phyloP scores from a whole-genome alignment of 2,888 invertebrate genomes.

The Melanchra persicariae region DNA sequence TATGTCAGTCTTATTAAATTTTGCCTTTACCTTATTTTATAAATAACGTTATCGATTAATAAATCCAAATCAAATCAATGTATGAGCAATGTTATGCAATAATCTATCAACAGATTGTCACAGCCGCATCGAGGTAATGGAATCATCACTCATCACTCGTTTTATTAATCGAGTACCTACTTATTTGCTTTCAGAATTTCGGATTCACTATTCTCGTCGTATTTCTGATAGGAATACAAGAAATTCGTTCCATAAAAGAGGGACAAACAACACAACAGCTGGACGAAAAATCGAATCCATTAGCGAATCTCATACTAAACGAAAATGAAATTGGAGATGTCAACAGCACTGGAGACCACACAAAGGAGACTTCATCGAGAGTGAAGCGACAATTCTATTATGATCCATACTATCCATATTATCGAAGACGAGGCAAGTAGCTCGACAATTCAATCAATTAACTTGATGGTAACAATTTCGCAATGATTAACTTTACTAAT shows the following conservation, averaged over 20 bases:
- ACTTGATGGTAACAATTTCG: not conserved
- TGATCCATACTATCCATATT: slow-evolving; percentile 55
- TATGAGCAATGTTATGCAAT: slow-evolving; percentile 43
- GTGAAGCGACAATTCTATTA: slow-evolving; percentile 73
- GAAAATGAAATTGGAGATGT: slow-evolving; percentile 66
- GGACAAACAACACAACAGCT: slow-evolving; percentile 52
- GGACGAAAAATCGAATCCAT: slow-evolving; percentile 68
- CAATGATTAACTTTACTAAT: not conserved
- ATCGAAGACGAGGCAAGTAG: slow-evolving; percentile 56
- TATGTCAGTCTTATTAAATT: not conserved
- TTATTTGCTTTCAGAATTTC: slow-evolving; percentile 67
- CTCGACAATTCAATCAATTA: slow-evolving; percentile 1
- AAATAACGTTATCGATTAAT: slow-evolving; percentile 7
- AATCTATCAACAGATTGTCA: slow-evolving; percentile 36
- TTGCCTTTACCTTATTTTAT: not conserved
- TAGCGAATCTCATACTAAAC: slow-evolving; percentile 69
- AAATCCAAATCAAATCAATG: slow-evolving; percentile 30
- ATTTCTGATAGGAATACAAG: slow-evolving; percentile 59
- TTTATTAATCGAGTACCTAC: slow-evolving; percentile 1
- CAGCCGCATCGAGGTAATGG: slow-evolving; percentile 43
- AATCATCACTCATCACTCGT: slow-evolving; percentile 46
- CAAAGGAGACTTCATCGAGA: slow-evolving; percentile 65
- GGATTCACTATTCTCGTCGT: slow-evolving; percentile 53
- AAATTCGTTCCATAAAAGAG: slow-evolving; percentile 56
- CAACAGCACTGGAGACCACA: slow-evolving; percentile 57